Percentiles rank a stretch among this genome's conserved stretches.
Evolutionary conservation across 2,113 vertebrate genomes (phyloP).

Genomic region (Sander vitreus): DNA sequence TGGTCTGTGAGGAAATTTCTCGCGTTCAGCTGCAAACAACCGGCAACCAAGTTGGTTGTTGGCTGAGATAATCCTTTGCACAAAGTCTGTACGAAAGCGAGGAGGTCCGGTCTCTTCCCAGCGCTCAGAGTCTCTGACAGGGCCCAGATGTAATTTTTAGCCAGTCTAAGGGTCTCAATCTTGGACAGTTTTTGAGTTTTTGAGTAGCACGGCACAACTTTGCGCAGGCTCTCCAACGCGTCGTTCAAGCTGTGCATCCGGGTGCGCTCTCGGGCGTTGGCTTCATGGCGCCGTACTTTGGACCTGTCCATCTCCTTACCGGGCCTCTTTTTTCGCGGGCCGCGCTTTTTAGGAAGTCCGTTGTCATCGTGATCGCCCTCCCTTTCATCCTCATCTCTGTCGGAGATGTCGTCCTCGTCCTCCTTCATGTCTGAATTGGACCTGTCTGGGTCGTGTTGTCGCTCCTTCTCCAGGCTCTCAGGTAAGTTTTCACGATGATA

Average conservation of each 20-base stretch:
- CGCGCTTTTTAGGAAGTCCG: conserved; percentile 89
- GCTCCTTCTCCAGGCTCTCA: conserved; percentile 89
- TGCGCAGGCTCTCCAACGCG: conserved; percentile 96
- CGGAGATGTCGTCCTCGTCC: conserved; percentile 89
- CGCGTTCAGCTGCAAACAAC: conserved; percentile 98
- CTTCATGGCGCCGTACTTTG: conserved; percentile 94
- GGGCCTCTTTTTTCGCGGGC: conserved; percentile 94
- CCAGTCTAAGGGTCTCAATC: conserved; percentile 97
- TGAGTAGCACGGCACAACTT: conserved; percentile 99
- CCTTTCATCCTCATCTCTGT: conserved; percentile 91
- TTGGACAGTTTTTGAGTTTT: conserved; percentile 99
- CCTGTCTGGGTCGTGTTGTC: conserved; percentile 81
- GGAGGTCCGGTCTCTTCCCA: conserved; percentile 96
- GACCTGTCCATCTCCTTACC: conserved; percentile 90
- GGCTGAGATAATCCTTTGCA: conserved; percentile 99
- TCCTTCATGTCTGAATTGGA: conserved; percentile 87
- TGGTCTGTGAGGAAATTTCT: conserved; percentile 97
- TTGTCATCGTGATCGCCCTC: conserved; percentile 92
- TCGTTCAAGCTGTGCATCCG: conserved; percentile 97
- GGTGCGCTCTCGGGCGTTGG: conserved; percentile 94
- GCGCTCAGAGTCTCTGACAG: conserved; percentile 97
- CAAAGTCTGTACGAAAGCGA: conserved; percentile 97
- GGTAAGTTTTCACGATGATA: conserved; percentile 91
- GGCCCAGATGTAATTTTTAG: conserved; percentile 99
- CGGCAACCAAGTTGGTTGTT: conserved; percentile 98